Evolutionary conservation across 2,888 invertebrate genomes (phyloP).

Genomic region (Odontothrips loti): DNA sequence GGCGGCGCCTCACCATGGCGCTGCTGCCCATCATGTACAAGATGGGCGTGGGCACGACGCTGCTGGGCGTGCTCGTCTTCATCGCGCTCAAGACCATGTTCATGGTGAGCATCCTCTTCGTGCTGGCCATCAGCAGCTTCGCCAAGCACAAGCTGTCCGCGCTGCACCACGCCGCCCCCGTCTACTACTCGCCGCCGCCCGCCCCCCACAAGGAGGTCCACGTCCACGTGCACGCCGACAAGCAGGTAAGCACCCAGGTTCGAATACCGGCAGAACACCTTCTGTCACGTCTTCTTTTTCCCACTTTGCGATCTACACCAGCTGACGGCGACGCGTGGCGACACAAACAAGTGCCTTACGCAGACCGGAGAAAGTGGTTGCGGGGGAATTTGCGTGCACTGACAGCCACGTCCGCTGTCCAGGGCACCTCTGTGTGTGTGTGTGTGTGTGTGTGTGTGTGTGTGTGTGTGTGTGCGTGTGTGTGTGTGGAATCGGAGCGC

Average conservation of each 20-base stretch:
- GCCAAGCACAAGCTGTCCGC: conserved; percentile 29
- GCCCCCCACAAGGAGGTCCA: conserved; percentile 31
- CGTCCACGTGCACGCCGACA: conserved; percentile 35
- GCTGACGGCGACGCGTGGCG: too few relatives aligned
- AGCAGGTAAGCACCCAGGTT: neutral
- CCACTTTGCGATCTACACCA: too few relatives aligned
- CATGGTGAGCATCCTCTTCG: conserved; percentile 32
- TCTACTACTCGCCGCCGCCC: neutral
- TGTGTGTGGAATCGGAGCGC: too few relatives aligned
- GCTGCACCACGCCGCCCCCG: conserved; percentile 5
- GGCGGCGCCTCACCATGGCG: conserved; percentile 65
- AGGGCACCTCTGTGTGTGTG: too few relatives aligned
- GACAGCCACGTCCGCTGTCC: neutral
- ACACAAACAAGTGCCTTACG: too few relatives aligned
- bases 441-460: too few relatives aligned
- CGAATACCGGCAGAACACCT: neutral
- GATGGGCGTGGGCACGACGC: conserved; percentile 68
- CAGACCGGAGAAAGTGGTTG: too few relatives aligned
- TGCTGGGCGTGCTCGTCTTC: conserved; percentile 64
- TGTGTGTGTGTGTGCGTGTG: too few relatives aligned
- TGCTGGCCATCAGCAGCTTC: conserved; percentile 32
- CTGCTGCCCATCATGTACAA: conserved; percentile 72
- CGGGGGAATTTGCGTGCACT: neutral
- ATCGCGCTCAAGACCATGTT: conserved; percentile 58
- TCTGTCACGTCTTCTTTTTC: too few relatives aligned